These are phyloP conservation scores for Tetragnatha versicolor DNA, from an alignment of 1,140 invertebrate genomes.

Conservation along the genomic window DNA sequence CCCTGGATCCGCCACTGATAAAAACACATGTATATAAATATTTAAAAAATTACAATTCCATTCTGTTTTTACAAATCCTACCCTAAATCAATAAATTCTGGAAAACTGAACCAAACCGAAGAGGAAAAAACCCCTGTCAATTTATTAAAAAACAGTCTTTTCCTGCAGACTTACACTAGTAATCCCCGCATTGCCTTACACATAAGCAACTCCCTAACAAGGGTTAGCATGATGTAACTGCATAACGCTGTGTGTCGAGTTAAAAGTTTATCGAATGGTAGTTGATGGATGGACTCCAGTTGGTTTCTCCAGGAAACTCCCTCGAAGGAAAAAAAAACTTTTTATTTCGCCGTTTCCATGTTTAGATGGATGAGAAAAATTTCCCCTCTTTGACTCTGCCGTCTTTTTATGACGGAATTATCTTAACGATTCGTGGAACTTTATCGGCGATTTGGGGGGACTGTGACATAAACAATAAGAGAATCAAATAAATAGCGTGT, in stretches of 20 bases:
- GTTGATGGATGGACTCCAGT: constrained; percentile 18
- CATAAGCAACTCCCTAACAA: constrained; percentile 11
- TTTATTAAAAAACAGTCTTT: no score
- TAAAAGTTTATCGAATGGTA: constrained; percentile 38
- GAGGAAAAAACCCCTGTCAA: no score
- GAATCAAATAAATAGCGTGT: constrained; percentile 30
- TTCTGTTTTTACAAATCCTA: no score
- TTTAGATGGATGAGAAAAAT: neutral
- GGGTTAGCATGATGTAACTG: constrained; percentile 35
- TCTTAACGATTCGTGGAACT: constrained; percentile 16
- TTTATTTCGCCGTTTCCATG: constrained; percentile 2
- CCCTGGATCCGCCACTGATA: no score
- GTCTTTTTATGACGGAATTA: constrained; percentile 29
- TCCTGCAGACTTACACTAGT: no score
- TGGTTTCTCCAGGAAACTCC: neutral
- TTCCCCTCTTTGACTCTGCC: neutral
- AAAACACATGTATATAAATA: no score
- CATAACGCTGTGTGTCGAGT: constrained; percentile 13
- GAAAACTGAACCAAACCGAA: no score
- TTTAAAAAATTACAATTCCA: no score
- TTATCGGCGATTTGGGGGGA: constrained; percentile 32
- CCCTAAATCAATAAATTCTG: no score
- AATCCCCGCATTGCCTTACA: neutral
- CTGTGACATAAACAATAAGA: constrained; percentile 21
- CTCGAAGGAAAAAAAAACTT: neutral